Evolutionary conservation across 2,888 invertebrate species (phyloP), one percentile per base, ranked within the genome.

Genomic region (Pachymerium ferrugineum): DNA sequence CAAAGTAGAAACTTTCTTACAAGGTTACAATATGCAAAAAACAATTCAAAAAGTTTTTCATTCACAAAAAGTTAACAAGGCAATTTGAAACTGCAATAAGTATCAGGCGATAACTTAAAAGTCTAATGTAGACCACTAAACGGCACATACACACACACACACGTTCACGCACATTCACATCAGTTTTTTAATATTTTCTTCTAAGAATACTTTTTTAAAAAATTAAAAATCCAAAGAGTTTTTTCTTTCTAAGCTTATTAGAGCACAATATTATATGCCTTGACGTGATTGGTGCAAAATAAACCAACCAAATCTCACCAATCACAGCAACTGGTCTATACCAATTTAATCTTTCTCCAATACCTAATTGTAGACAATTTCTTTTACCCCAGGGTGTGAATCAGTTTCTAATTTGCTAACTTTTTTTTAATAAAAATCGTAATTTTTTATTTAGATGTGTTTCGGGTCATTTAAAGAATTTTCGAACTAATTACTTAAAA

Each of bases 131-230:
- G 47, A 47, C 47, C 47, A 47, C 47, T 47, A 47, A 47, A 47
- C 47, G 22, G 68, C 68, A 68, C 30, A 25, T 25, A 67, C 67
- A 25, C 68, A 68, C 68, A 68, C 30, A 68, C 68, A 68, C 35
- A 35, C 35, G 14, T 14, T 10, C 14, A 35, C 35, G 35, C 14
- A 35, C 68, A 25, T 68, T 30, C 68, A 68, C 68, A 68, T 68
- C 30, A 68, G 10, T 67, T 67, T 67, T 67, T 68, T 28, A 68
- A 68, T 30, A 68, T 68, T 10, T 47, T 22, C 6, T n/a, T 3
- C 47, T 47, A 47, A 16, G n/a, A n/a, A 16, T 47, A 47, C 19
- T 47, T 16, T 12, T 47, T 42, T 14, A 8, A 47, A 47, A 47
- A 47, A 47, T 19, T 47, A 47, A 47, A 47, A 47, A 47, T 47